Evolutionary conservation across 2,888 invertebrate genomes (phyloP).

Genomic region (Hecatera dysodea): DNA sequence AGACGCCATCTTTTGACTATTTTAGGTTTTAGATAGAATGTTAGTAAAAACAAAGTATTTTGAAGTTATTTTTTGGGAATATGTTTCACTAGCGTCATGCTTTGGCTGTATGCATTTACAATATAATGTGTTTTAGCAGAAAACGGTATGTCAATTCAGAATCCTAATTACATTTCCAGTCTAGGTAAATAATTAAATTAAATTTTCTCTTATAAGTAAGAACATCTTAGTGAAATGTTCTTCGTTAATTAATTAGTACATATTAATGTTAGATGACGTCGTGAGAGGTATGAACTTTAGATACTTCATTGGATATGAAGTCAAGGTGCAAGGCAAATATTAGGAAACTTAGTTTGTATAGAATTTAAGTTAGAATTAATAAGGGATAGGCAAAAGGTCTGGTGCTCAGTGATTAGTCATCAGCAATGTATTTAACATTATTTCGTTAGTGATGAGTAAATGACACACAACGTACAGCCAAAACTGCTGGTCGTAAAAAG

Average conservation of each 20-base stretch:
- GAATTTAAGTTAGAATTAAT: background rate
- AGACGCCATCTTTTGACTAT: no score
- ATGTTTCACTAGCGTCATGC: no score
- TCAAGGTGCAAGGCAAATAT: background rate
- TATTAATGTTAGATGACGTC: slow-evolving; percentile 37
- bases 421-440: no score
- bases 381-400: background rate
- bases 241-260: slow-evolving; percentile 36
- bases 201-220: slow-evolving; percentile 8
- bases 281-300: slow-evolving; percentile 17
- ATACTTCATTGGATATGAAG: slow-evolving; percentile 2
- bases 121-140: no score
- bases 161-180: background rate
- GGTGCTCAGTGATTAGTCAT: background rate
- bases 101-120: no score
- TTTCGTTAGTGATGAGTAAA: no score
- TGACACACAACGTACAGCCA: no score
- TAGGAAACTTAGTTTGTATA: background rate
- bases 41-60: no score
- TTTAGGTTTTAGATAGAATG: no score
- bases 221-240: slow-evolving; percentile 12
- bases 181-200: slow-evolving; percentile 16
- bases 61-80: no score
- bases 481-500: no score
- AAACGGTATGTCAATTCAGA: background rate